Base-by-base conservation (phyloP, 2,888 invertebrate genomes). In the Esperia sulphurella region DNA sequence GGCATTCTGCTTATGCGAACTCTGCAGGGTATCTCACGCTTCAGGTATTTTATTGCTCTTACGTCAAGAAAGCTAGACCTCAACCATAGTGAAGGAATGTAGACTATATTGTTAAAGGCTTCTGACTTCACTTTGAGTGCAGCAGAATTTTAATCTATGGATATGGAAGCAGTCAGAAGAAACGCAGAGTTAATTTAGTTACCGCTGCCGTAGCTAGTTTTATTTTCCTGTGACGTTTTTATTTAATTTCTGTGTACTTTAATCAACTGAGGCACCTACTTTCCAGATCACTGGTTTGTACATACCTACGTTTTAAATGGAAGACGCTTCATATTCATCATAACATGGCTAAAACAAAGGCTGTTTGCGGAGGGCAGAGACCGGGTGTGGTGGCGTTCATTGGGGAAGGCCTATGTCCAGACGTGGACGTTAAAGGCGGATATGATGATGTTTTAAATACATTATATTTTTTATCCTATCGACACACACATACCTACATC, bases 11-110 rank as follows among this genome's bases (percentile, higher is more conserved):
- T 71, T 71, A 73, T 71, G 69, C 70, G 60, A 61, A 68, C 77
- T 65, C 85, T 46, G 75, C 81, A 73, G 84, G 84, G 75, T 66
- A 71, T 72, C 83, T 79, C 83, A 83, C 82, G 81, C 74, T 72
- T 76, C 21, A 21, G 21, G 73, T 79, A 71, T 72, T 74, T 73
- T 67, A 65, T 64, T 48, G 51, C 54, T 21, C 39, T n/a, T 21
- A 21, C 2, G 21, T n/a, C 41, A 46, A 46, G 46, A 21, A 28
- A 31, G 30, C 40, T 45, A 14, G 35, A 46, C 29, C 8, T 51
- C 21, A 39, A 47, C 35, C 13, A 37, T 8, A n/a, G 30, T 9
- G 14, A 13, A 39, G 39, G 14, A 39, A 39, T 39, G 13, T 14
- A 39, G 8, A 35, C 35, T n/a, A 6, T n/a, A 35, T 35, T 1